Percentiles rank a stretch among this genome's conserved stretches.
Evolutionary conservation across 2,797 vertebrate genomes (phyloP).

Genomic region (Crypturellus tataupa): DNA sequence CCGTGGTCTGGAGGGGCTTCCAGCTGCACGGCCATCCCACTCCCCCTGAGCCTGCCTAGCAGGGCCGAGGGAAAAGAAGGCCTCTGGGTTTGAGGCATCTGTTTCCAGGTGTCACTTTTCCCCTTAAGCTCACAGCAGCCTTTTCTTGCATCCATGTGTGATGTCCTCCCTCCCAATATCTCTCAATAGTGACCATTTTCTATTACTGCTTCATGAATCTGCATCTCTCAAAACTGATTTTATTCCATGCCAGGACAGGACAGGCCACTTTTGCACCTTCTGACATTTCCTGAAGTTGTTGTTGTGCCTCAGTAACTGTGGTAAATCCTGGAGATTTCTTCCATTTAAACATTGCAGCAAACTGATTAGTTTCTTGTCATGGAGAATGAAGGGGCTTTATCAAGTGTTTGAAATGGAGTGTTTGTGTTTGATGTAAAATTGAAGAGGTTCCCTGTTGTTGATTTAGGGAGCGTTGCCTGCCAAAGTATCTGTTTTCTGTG

Average conservation of each 20-base stretch:
- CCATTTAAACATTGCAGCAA: neutral
- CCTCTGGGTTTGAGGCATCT: neutral
- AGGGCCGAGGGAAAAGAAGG: neutral
- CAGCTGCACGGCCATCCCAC: rapidly evolving
- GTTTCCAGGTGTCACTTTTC: neutral
- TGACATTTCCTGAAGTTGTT: neutral
- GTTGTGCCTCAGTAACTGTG: neutral
- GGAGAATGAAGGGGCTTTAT: neutral
- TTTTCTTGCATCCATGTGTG: neutral
- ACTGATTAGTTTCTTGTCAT: neutral
- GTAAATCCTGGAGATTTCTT: neutral
- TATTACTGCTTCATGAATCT: neutral
- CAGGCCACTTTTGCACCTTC: neutral
- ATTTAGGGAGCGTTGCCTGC: neutral
- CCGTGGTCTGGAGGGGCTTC: neutral
- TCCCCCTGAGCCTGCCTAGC: neutral
- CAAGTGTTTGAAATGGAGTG: neutral
- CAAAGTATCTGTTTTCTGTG: neutral
- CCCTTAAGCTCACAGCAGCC: neutral
- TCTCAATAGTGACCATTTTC: neutral
- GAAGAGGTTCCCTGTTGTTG: neutral
- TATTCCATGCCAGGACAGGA: neutral
- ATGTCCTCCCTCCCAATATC: neutral
- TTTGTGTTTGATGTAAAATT: neutral
- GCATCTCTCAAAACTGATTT: neutral